A percentile compares a stretch with the other conserved stretches of the same genome.
Evolutionary conservation across 2,113 vertebrate genomes (phyloP).

Genomic region (Menidia beryllina): DNA sequence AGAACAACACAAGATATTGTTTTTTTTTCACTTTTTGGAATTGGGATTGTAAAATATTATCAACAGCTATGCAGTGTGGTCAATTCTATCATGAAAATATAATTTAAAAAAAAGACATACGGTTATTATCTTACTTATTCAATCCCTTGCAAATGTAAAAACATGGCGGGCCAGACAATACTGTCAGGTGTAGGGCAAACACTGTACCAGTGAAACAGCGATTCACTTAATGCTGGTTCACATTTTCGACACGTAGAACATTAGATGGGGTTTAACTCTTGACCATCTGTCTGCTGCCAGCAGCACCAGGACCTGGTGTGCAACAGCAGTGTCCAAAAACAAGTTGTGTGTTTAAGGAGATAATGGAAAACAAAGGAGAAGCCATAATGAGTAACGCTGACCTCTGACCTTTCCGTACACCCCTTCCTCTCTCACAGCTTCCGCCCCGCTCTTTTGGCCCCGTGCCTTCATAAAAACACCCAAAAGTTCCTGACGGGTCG

Average conservation of each 20-base stretch:
- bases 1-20: too few relatives aligned
- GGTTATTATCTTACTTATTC: too few relatives aligned
- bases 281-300: slow-evolving; percentile 60
- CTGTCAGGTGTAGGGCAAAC: too few relatives aligned
- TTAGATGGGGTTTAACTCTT: not conserved
- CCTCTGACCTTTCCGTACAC: slow-evolving; percentile 33
- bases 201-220: not conserved
- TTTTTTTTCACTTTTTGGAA: too few relatives aligned
- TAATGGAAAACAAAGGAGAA: slow-evolving; percentile 60
- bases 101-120: too few relatives aligned
- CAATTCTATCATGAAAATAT: too few relatives aligned
- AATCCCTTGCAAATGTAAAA: too few relatives aligned
- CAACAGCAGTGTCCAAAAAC: slow-evolving; percentile 17
- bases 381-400: slow-evolving; percentile 25
- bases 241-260: too few relatives aligned
- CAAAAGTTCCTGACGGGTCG: slow-evolving; percentile 24
- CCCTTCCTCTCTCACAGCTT: slow-evolving; percentile 15
- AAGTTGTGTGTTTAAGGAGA: slow-evolving; percentile 66
- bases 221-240: not conserved
- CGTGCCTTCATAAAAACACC: slow-evolving; percentile 14
- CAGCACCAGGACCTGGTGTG: slow-evolving; percentile 48
- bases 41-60: too few relatives aligned
- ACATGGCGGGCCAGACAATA: too few relatives aligned
- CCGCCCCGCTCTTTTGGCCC: not conserved
- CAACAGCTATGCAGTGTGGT: too few relatives aligned